Conservation (phyloP, 2,888 invertebrate genomes). For the Lithodes maja region DNA sequence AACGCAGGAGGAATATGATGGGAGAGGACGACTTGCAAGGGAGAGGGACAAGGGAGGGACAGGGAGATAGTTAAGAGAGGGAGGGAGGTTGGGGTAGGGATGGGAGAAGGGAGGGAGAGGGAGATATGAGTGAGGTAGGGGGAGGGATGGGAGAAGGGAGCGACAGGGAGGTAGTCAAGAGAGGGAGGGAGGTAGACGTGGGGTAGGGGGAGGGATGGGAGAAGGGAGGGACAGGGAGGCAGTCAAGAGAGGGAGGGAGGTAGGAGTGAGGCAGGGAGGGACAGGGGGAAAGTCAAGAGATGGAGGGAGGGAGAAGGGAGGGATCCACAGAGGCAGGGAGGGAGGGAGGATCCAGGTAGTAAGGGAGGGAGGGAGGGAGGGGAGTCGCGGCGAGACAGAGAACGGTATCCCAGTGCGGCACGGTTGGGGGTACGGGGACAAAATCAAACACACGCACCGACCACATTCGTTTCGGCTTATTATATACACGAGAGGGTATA, state of each 20-base stretch:
- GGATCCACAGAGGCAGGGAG: not conserved
- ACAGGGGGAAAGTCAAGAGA: not conserved
- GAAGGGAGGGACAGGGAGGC: not conserved
- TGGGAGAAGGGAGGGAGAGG: not conserved
- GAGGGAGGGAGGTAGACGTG: not conserved
- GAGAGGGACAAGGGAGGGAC: not conserved
- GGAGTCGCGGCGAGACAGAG: conserved; percentile 42
- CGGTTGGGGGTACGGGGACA: conserved; percentile 46
- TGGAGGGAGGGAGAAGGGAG: not conserved
- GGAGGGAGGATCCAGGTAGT: not conserved
- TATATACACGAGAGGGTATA: conserved; percentile 54
- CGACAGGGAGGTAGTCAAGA: not conserved
- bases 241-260: not conserved
- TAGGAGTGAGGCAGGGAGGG: not conserved
- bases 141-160: not conserved
- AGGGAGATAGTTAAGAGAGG: not conserved
- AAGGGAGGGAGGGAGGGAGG: conserved; percentile 1
- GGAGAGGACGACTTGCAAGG: not conserved
- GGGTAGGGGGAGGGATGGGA: not conserved
- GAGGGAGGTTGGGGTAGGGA: not conserved
- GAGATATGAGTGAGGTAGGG: not conserved
- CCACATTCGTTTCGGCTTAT: conserved; percentile 63
- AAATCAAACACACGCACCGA: conserved; percentile 45
- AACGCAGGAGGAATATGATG: not conserved
- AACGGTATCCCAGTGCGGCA: conserved; percentile 48